Evolutionary conservation across 2,113 vertebrate species (phyloP).

Genomic region (Gopherus evgoodei): DNA sequence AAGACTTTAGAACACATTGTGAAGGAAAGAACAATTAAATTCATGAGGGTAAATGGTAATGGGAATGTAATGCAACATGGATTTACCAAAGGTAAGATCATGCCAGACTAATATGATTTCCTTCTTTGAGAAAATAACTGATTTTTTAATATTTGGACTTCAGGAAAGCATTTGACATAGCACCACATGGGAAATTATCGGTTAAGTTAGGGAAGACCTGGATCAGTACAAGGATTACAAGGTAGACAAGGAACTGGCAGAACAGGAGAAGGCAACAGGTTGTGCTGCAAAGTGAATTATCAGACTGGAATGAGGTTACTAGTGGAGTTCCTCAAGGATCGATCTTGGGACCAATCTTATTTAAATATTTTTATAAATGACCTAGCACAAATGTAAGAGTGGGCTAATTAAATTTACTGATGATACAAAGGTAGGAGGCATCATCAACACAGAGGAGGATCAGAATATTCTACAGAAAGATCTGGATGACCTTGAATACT

Average conservation of each 20-base stretch:
- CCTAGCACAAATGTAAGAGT: background rate
- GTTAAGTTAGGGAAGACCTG: background rate
- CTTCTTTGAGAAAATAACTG: background rate
- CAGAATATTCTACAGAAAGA: background rate
- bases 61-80: background rate
- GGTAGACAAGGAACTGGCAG: background rate
- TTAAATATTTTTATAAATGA: background rate
- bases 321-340: background rate
- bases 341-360: background rate
- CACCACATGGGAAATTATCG: background rate
- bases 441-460: background rate
- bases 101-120: background rate
- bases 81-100: background rate
- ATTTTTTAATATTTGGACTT: background rate
- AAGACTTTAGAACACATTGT: background rate
- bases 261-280: background rate
- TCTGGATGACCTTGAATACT: background rate
- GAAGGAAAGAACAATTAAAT: background rate
- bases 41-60: background rate
- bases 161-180: background rate
- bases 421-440: background rate
- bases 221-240: background rate
- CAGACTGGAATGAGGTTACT: background rate
- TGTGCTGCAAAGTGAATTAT: background rate
- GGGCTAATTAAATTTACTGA: background rate